phyloP scores from a whole-genome alignment of 1,140 invertebrate species.

The Drosophila arizonae region DNA sequence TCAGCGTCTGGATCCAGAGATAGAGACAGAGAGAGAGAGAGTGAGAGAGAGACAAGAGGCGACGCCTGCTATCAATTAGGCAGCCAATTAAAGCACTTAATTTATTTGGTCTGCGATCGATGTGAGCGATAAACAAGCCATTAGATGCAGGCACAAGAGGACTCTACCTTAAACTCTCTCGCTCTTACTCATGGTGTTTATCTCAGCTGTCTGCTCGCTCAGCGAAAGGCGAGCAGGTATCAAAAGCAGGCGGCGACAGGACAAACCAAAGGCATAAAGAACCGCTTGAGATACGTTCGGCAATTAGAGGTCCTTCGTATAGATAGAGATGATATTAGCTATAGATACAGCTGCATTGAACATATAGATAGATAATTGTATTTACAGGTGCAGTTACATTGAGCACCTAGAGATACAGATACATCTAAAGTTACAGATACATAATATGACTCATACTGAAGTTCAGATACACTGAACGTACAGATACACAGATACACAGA shows the following conservation, averaged over 20 bases:
- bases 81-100: conserved; percentile 49
- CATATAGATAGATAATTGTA: no score
- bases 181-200: neutral
- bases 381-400: no score
- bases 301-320: neutral
- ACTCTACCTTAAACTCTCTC: neutral
- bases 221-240: conserved; percentile 38
- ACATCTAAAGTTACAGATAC: no score
- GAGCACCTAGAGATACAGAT: no score
- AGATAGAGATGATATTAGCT: neutral
- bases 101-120: conserved; percentile 43
- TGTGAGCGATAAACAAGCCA: conserved; percentile 42
- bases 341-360: no score
- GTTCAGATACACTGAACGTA: no score
- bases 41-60: neutral
- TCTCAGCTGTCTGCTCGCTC: neutral
- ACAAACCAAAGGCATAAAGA: conserved; percentile 3
- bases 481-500: neutral
- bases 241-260: conserved; percentile 44
- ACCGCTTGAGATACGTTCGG: conserved; percentile 2
- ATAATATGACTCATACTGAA: no score
- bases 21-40: neutral
- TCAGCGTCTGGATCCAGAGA: conserved; percentile 1
- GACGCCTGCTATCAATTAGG: conserved; percentile 47
- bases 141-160: conserved; percentile 22